Evolutionary conservation across 1,140 invertebrate genomes (phyloP), one percentile per base, ranked within the genome.

Genomic region (Aphelenchoides fujianensis): DNA sequence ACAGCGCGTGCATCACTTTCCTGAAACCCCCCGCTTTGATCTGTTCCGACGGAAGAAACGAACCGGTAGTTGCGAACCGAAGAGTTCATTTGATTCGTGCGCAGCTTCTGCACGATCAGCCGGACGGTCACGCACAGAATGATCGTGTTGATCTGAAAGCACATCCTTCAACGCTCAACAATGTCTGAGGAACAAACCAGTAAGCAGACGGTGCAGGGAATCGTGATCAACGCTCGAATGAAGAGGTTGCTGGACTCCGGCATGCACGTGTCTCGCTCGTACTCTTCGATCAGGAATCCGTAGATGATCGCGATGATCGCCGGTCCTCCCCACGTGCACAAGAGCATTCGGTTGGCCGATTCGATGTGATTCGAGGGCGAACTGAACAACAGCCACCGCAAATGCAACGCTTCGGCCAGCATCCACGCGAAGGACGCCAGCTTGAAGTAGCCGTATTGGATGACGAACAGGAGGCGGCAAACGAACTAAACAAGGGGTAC

Each of bases 331-430:
- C 63, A 66, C 16, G 55, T 59, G 12, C 41, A 48, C 12, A 59
- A 19, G 7, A 59, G 55, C 55, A 59, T 59, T 48, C 41, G 41
- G 23, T 48, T 48, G 41, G 23, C 41, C 12, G 41, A 48, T 48
- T 48, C 41, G 53, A 66, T 35, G 12, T 66, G 0, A 35, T 66
- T 36, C 53, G 63, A 66, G 27, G 32, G 3, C 16, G 12, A 12
- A 12, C 27, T 23, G 32, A 66, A 66, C 1, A 89, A 85, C 2
- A 89, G 79, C 32, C 86, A 83, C 74, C 88, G 87, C 0, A 89
- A 81, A 73, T 87, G 87, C 70, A 86, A 87, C 0, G 86, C 87
- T 76, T 89, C 88, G 73, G 87, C 87, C 66, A 88, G 87, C 87
- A 88, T 88, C 73, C 83, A 84, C 37, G 84, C 68, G 64, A 83